Evolutionary conservation across 2,888 invertebrate genomes (phyloP), one percentile per base, ranked within the genome.

Genomic region (Sinelater perroti): DNA sequence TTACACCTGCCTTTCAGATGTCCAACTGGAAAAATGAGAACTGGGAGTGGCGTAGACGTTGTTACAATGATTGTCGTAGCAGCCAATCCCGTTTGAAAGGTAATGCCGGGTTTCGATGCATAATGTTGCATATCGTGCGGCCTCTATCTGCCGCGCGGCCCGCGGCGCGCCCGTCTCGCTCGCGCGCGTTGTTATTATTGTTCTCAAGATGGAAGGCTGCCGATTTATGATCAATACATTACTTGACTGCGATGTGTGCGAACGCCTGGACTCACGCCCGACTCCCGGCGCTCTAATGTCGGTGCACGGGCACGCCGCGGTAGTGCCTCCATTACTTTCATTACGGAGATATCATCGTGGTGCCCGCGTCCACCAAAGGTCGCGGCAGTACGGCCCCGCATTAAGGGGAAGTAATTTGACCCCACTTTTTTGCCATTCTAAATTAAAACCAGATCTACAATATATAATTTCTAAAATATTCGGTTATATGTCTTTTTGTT

Each of bases 81-180:
- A 73, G 72, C 78, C 78, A 78, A 78, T 78, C 76, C 71, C 73
- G 73, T 72, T 74, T 71, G 71, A 70, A 75, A 76, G 73, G 74
- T 78, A 77, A 78, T 78, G 72, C 72, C 75, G 73, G 77, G 75
- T 77, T 76, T 73, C 72, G 72, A 73, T 77, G 76, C 76, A 76
- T 70, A 77, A 76, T 76, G 72, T 60, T 76, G 75, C 75, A 74
- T 70, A 72, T 72, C 68, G 71, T 71, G 72, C 73, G 68, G 67
- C 66, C 73, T 68, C 72, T 75, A 73, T 75, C 73, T 67, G 71
- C 68, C 72, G 67, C 69, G 64, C 68, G 71, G 64, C 67, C 61
- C 62, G 56, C 59, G 66, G 66, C 70, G 66, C 65, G 50, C 55
- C 71, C 68, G 62, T 74, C 75, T 75, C 73, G 47, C 72, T 73